Base-by-base conservation (phyloP, 2,797 vertebrate species). In the Lates japonicus region DNA sequence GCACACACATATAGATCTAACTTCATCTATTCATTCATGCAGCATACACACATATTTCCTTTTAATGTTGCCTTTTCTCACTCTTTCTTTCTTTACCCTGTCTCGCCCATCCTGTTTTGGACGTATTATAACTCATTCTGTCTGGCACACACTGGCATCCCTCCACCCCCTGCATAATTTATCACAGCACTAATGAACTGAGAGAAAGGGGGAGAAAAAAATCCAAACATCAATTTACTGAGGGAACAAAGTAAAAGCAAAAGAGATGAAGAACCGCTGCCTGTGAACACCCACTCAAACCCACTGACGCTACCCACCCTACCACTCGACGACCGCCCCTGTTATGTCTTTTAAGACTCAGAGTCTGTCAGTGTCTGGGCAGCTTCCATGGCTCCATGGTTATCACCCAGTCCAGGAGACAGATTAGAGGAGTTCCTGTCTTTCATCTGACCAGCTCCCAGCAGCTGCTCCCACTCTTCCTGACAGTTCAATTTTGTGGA, bases 401-500 rank as follows among this genome's bases (percentile, higher is more conserved):
- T 92, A 91, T 91, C 92, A 79, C 58, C 71, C 64, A 41, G 83
- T 83, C 78, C 60, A 74, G 42, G 80, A 80, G 79, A 79, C 80
- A 89, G 90, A 93, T 90, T 88, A 90, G 81, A 90, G 65, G 65
- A 88, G 86, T 88, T 89, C 91, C 90, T 91, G 92, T 88, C 91
- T 92, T 90, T 92, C 77, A 88, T 92, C 82, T 71, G 61, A 82
- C 33, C 77, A 54, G 80, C 81, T 87, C 82, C 81, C 67, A 76
- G 35, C 85, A 82, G 85, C 88, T 92, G 86, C 62, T 90, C 73
- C 76, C 80, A 68, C 54, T 90, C 71, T 66, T 51, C 48, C 70
- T 55, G 76, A 78, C 84, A 65, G 84, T 64, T 71, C 17, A 31
- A n/a, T 57, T 75, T 65, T 59, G 17, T 55, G 29, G 20, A 70